phyloP scores from a whole-genome alignment of 1,140 invertebrate species.

The Camponotus vicinus region DNA sequence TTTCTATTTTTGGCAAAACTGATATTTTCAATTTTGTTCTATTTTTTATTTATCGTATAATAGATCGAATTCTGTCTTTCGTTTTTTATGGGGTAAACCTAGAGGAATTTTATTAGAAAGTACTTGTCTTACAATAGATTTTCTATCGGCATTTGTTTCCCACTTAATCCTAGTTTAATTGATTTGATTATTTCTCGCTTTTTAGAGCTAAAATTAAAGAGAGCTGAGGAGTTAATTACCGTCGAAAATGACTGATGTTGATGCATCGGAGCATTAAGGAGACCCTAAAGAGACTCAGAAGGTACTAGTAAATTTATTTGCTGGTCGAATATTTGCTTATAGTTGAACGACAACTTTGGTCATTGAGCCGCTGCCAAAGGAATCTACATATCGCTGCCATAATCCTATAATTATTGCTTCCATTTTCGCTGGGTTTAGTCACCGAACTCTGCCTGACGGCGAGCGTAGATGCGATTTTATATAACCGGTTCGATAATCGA shows the following conservation, averaged over 20 bases:
- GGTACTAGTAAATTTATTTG: background rate
- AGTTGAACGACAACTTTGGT: background rate
- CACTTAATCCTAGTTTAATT: background rate
- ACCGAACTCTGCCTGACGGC: slow-evolving; percentile 94
- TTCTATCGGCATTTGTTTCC: background rate
- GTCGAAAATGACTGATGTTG: background rate
- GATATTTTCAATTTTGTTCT: background rate
- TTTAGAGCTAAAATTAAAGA: background rate
- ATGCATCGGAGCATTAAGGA: background rate
- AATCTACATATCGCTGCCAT: background rate
- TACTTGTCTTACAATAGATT: background rate
- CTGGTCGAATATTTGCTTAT: background rate
- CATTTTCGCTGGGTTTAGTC: slow-evolving; percentile 83
- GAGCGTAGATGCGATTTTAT: slow-evolving; percentile 95
- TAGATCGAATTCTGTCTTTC: background rate
- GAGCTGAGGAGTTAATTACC: background rate
- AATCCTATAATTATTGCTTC: slow-evolving; percentile 31
- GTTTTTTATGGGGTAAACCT: background rate
- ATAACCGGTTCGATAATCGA: slow-evolving; percentile 95
- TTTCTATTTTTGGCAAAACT: background rate
- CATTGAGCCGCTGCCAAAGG: background rate
- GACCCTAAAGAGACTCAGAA: background rate
- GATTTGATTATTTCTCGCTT: background rate
- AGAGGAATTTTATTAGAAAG: background rate
- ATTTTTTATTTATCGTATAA: background rate